A percentile compares a stretch with the other conserved stretches of the same genome.
Evolutionary conservation across 2,113 vertebrate genomes (phyloP).

Genomic region (Trachemys scripta): DNA sequence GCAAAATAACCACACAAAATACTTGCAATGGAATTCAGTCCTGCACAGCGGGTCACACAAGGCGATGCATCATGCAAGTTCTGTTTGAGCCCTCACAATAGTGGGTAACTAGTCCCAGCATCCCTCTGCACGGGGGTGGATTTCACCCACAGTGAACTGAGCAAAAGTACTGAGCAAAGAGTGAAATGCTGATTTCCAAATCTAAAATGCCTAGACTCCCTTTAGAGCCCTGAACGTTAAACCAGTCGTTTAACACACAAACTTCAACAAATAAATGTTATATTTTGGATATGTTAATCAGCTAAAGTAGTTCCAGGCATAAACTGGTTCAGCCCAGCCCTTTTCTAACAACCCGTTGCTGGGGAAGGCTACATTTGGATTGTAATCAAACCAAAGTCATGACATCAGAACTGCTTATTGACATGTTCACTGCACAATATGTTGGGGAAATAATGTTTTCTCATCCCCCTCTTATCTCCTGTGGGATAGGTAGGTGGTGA

Average conservation of each 20-base stretch:
- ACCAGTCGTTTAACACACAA: background rate
- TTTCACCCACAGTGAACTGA: background rate
- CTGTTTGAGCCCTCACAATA: background rate
- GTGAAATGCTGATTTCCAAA: background rate
- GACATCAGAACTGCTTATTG: background rate
- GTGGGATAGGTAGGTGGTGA: too few relatives aligned
- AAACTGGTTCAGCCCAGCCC: background rate
- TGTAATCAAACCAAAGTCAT: conserved; percentile 40
- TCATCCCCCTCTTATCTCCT: too few relatives aligned
- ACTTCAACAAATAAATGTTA: conserved; percentile 42
- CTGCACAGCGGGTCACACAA: background rate
- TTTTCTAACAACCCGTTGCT: conserved; percentile 44
- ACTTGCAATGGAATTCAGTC: background rate
- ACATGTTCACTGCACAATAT: too few relatives aligned
- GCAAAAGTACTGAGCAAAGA: background rate
- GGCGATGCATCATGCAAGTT: background rate
- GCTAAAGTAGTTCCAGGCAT: background rate
- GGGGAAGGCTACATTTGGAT: conserved; percentile 54
- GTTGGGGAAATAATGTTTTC: too few relatives aligned
- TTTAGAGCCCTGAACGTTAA: background rate
- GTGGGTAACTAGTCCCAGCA: background rate
- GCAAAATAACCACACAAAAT: background rate
- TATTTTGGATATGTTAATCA: conserved; percentile 43
- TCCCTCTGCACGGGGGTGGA: background rate
- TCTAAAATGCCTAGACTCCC: conserved; percentile 1